phyloP scores from a whole-genome alignment of 2,888 invertebrate genomes.

The Lepetodrilus schrolli region DNA sequence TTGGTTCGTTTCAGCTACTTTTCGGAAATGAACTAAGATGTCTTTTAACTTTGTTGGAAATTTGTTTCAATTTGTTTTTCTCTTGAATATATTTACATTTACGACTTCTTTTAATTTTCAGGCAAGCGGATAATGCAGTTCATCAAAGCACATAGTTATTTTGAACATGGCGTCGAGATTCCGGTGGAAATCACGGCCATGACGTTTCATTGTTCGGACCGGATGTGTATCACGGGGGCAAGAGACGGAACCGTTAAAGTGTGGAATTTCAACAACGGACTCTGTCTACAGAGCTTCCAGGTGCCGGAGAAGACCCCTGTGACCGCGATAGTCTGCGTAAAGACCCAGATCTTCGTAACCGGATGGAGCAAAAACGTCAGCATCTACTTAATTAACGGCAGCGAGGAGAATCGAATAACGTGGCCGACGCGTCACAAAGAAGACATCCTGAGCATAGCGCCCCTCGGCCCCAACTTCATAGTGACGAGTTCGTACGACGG shows the following conservation, averaged over 20 bases:
- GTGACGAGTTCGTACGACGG: conserved; percentile 84
- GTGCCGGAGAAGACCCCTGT: conserved; percentile 77
- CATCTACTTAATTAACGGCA: conserved; percentile 66
- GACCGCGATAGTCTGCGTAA: conserved; percentile 78
- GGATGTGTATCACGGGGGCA: conserved; percentile 86
- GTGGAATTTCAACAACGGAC: conserved; percentile 90
- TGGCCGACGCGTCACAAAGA: conserved; percentile 85
- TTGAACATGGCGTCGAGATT: conserved; percentile 81
- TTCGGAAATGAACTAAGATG: too few relatives aligned
- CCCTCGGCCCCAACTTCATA: conserved; percentile 71
- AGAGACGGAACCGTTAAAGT: conserved; percentile 86
- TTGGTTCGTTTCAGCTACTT: too few relatives aligned
- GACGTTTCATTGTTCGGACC: conserved; percentile 84
- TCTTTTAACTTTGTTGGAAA: too few relatives aligned
- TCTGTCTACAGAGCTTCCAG: conserved; percentile 82
- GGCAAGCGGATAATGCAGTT: conserved; percentile 76
- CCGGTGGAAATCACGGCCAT: conserved; percentile 86
- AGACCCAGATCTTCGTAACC: conserved; percentile 82
- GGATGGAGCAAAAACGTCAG: conserved; percentile 82
- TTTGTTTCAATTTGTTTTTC: too few relatives aligned
- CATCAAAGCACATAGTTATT: conserved; percentile 79
- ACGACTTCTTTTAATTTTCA: not conserved
- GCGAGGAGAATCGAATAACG: conserved; percentile 78
- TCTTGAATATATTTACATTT: too few relatives aligned
- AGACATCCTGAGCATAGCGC: conserved; percentile 83